phyloP scores from a whole-genome alignment of 2,113 vertebrate species.

The Plestiodon gilberti region DNA sequence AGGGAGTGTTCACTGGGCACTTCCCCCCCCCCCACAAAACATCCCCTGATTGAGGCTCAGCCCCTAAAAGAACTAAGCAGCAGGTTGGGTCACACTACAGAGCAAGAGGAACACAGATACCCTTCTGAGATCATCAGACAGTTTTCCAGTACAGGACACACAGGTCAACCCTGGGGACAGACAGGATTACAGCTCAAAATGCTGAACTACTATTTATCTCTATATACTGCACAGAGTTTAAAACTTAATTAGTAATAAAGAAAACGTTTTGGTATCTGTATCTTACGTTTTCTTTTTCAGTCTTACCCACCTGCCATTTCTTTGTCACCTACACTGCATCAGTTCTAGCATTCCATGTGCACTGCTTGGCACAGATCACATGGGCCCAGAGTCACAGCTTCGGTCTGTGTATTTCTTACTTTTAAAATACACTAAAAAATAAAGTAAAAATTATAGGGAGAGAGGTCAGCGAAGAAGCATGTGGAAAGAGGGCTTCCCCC shows the following conservation, averaged over 20 bases:
- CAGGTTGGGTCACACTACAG: background rate
- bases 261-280: background rate
- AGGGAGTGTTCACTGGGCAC: too few relatives aligned
- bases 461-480: fast-evolving
- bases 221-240: background rate
- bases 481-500: constrained; percentile 29
- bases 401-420: background rate
- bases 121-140: background rate
- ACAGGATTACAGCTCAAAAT: background rate
- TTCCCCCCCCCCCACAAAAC: too few relatives aligned
- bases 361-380: background rate
- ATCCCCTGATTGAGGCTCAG: background rate
- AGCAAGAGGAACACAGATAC: background rate
- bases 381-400: background rate
- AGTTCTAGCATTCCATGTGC: background rate
- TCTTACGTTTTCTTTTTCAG: background rate
- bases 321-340: background rate
- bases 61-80: background rate
- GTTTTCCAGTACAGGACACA: background rate
- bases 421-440: background rate
- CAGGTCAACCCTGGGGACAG: constrained; percentile 7
- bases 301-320: background rate
- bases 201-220: background rate
- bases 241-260: background rate
- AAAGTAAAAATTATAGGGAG: background rate